Base-by-base conservation (phyloP, 1,140 invertebrate genomes). In the Drosophila bipectinata region DNA sequence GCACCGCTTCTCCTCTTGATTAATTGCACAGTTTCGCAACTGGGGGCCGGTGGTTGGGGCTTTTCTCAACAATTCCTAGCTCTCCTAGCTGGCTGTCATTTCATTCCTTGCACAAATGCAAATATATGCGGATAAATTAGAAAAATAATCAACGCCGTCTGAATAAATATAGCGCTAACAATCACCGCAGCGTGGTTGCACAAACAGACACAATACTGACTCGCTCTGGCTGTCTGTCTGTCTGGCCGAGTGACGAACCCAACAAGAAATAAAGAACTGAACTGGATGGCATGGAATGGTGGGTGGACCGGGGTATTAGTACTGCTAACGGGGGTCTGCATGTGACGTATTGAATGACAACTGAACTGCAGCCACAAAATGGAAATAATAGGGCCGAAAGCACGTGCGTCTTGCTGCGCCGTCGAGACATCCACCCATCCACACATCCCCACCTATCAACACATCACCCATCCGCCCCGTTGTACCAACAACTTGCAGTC, bases 161-260 rank as follows among this genome's bases (percentile, higher is more conserved):
- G 53, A 75, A 75, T 54, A 75, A 75, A 75, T 75, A 75, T 66
- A 75, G 61, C n/a, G 48, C 72, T 66, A 75, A 75, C 72, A 74
- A 74, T 74, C 60, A 48, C 59, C 54, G 72, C 72, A 74, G 47
- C 51, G 28, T 26, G 66, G 47, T 73, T 73, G 69, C 71, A 62
- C 68, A 74, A 21, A 74, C 69, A 74, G 14, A 32, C 39, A n/a
- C 15, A 8, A 10, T 9, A 48, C 53, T 21, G 21, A 32, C 41
- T 24, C 15, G 44, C 30, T 12, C 48, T 15, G 49, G 39, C 30
- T 14, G 7, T 5, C 21, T 7, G 7, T 21, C 9, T 41, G 24
- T 0, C 14, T 14, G 30, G 32, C 30, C 18, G 1, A n/a, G 15
- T 8, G 18, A 55, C 32, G 21, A 24, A 55, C 53, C 37, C 12